Evolutionary conservation across 2,797 vertebrate genomes (phyloP).

Genomic region (Pipistrellus pipistrellus): DNA sequence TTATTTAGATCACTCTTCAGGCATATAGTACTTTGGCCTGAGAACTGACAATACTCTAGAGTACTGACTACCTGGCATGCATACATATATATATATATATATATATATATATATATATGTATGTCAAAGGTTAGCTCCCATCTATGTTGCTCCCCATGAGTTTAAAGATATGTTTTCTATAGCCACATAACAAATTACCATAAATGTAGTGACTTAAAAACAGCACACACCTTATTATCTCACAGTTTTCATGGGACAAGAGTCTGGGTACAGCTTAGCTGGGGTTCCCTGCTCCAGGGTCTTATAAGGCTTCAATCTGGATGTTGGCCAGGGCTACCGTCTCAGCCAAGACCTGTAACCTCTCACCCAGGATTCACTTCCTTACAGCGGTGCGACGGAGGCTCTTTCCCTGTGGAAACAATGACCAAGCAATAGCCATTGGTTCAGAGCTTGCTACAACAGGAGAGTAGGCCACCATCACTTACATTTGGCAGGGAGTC

Average conservation of each 20-base stretch:
- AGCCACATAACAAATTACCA: background rate
- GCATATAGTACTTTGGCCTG: background rate
- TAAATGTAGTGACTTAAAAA: background rate
- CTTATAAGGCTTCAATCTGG: background rate
- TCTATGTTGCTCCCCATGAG: background rate
- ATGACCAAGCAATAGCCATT: background rate
- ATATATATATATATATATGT: background rate
- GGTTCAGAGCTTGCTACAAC: background rate
- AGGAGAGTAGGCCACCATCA: background rate
- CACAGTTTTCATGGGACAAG: background rate
- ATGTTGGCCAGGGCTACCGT: rapidly evolving
- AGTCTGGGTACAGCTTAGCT: background rate
- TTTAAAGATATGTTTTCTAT: background rate
- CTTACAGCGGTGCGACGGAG: background rate
- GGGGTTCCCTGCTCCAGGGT: background rate
- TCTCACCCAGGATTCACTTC: background rate
- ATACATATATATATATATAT: background rate
- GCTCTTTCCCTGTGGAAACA: background rate
- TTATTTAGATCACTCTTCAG: background rate
- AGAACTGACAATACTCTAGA: background rate
- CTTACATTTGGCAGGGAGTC: background rate
- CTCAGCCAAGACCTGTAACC: background rate
- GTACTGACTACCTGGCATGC: background rate
- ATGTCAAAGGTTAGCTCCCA: background rate
- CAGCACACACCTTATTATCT: background rate